Evolutionary conservation across 1,140 invertebrate species (phyloP).

Genomic region (Lepidurus arcticus): DNA sequence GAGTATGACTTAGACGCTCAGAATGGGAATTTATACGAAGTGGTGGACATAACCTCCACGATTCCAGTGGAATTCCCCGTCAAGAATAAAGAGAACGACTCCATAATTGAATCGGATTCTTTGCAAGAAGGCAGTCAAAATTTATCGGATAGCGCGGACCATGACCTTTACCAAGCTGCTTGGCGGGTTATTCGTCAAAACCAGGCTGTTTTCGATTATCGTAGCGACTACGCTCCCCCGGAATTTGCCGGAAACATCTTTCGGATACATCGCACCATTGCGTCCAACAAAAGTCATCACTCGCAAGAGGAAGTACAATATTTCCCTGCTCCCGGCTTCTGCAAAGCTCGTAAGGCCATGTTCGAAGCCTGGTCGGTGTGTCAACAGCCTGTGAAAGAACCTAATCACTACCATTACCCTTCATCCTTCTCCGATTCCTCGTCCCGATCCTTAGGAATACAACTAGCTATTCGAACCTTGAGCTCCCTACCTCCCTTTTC

Average conservation of each 20-base stretch:
- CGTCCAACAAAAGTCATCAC: neutral
- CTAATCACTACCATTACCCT: constrained; percentile 13
- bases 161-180: neutral
- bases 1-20: neutral
- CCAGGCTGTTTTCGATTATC: neutral
- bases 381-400: constrained; percentile 9
- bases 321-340: constrained; percentile 9
- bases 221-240: neutral
- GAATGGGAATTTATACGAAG: neutral
- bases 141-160: neutral
- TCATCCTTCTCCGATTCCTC: neutral
- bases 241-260: constrained; percentile 3
- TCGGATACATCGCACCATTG: constrained; percentile 4
- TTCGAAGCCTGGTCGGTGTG: constrained; percentile 26
- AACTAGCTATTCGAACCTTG: constrained; percentile 26
- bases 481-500: constrained; percentile 28
- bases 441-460: constrained; percentile 21
- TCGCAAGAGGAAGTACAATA: neutral
- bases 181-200: neutral
- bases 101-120: neutral
- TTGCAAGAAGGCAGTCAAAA: neutral
- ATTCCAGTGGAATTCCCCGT: neutral
- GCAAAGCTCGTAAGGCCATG: constrained; percentile 23
- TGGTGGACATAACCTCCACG: neutral
- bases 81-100: neutral